phyloP scores from a whole-genome alignment of 2,113 vertebrate species.

The Paracanthobrama guichenoti region DNA sequence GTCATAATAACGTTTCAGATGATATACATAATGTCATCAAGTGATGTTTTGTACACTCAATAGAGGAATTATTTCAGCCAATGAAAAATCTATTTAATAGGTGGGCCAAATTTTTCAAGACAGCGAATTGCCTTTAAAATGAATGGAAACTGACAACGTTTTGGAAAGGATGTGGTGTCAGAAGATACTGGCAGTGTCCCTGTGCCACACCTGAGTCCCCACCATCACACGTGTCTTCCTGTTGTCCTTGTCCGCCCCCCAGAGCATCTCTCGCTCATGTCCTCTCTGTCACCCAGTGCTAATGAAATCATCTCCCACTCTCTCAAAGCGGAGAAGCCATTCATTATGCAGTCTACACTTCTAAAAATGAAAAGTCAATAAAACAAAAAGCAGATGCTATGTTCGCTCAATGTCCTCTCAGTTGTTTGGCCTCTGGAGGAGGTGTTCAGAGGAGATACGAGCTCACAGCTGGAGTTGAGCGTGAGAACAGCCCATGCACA shows the following conservation, averaged over 20 bases:
- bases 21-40: background rate
- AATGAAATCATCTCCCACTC: constrained; percentile 41
- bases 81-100: background rate
- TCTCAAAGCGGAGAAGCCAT: constrained; percentile 40
- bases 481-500: constrained; percentile 4
- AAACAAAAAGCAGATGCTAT: constrained; percentile 38
- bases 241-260: background rate
- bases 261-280: constrained; percentile 22
- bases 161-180: background rate
- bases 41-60: background rate
- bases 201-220: constrained; percentile 20
- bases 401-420: constrained; percentile 15
- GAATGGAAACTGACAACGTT: background rate
- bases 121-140: background rate
- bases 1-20: background rate
- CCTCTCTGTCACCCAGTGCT: background rate
- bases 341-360: constrained; percentile 57
- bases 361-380: constrained; percentile 62
- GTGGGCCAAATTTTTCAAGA: background rate
- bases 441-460: constrained; percentile 36
- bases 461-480: constrained; percentile 56
- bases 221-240: background rate
- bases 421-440: constrained; percentile 11
- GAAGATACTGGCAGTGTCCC: constrained; percentile 8
- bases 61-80: background rate